Conservation (phyloP, 2,888 invertebrate genomes). For the Agrochola macilenta region DNA sequence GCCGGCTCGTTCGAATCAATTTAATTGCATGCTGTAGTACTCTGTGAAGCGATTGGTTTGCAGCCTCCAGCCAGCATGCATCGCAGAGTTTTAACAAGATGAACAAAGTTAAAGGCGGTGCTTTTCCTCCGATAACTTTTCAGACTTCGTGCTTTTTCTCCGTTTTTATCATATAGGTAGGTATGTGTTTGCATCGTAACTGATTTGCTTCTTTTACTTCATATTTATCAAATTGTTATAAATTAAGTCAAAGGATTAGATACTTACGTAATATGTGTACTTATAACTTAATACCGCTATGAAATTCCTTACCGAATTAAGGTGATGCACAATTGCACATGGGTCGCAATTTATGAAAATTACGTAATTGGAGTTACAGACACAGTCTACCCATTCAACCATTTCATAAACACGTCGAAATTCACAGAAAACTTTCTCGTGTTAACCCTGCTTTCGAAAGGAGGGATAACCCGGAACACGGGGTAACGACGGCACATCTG, state of each 20-base stretch:
- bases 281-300: background rate
- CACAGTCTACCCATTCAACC: conserved; percentile 14
- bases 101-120: conserved; percentile 37
- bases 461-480: conserved; percentile 1
- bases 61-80: conserved; percentile 16
- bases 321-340: background rate
- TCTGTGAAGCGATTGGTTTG: conserved; percentile 34
- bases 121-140: conserved; percentile 24
- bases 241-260: background rate
- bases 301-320: background rate
- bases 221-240: background rate
- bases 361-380: conserved; percentile 9
- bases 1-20: conserved; percentile 42
- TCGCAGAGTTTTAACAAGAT: conserved; percentile 47
- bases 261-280: background rate
- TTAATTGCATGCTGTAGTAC: conserved; percentile 53
- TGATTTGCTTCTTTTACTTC: background rate
- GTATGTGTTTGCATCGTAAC: background rate
- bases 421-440: conserved; percentile 12
- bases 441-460: conserved; percentile 50
- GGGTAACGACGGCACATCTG: conserved; percentile 61
- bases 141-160: background rate
- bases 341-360: conserved; percentile 8
- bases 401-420: conserved; percentile 20
- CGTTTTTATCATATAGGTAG: background rate